Conservation (phyloP, 1,140 invertebrate species). For the Daktulosphaira vitifoliae region DNA sequence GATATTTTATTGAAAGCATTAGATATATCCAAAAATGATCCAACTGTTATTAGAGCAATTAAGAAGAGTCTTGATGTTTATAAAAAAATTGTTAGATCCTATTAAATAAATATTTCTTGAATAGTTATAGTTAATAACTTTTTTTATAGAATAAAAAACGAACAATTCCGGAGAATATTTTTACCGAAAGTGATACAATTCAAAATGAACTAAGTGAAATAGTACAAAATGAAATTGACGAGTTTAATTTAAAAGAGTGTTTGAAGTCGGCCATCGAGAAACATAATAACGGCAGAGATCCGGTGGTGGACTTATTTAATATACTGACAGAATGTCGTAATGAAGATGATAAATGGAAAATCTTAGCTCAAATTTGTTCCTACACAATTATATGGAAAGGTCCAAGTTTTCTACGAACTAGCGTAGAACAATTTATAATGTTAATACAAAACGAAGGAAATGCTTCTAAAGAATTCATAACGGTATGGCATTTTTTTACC, state of each 20-base stretch:
- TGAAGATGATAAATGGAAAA: background rate
- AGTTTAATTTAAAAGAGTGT: background rate
- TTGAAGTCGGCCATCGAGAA: background rate
- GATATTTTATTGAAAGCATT: background rate
- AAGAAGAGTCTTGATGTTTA: background rate
- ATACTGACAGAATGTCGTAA: background rate
- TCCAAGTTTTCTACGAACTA: background rate
- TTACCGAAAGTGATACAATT: too few species aligned
- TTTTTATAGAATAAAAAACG: too few species aligned
- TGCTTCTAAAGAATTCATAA: background rate
- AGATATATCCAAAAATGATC: background rate
- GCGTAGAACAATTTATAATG: conserved; percentile 18
- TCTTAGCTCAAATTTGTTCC: conserved; percentile 23
- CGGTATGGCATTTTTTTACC: background rate
- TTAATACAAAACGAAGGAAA: background rate
- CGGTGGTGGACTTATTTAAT: background rate
- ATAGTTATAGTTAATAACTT: too few species aligned
- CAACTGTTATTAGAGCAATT: background rate
- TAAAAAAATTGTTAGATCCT: background rate
- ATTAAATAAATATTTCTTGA: too few species aligned
- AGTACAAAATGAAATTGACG: background rate
- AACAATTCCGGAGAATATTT: too few species aligned
- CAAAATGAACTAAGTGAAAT: too few species aligned
- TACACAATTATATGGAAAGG: conserved; percentile 2
- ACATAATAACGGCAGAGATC: background rate